phyloP scores from a whole-genome alignment of 2,888 invertebrate species.

The Sinohyriopsis cumingii region DNA sequence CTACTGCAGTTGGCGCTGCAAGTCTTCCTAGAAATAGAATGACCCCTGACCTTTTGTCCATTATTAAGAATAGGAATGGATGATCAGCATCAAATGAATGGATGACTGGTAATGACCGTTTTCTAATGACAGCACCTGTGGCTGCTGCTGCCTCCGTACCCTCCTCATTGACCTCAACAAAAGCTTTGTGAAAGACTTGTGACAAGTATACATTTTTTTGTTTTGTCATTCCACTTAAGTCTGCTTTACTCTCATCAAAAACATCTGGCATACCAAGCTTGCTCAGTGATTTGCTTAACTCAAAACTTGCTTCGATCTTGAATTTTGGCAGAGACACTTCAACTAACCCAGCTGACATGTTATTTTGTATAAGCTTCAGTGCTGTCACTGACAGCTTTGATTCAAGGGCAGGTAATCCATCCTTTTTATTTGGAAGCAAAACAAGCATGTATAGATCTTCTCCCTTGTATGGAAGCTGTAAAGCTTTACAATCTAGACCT shows the following conservation, averaged over 20 bases:
- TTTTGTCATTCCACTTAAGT: slow-evolving; percentile 62
- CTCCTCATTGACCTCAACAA: slow-evolving; percentile 68
- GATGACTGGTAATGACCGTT: slow-evolving; percentile 21
- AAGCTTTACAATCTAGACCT: slow-evolving; percentile 81
- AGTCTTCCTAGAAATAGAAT: slow-evolving; percentile 47
- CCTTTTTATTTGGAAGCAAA: slow-evolving; percentile 53
- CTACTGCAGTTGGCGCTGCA: slow-evolving; percentile 3
- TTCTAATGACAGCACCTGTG: slow-evolving; percentile 46
- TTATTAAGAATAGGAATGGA: slow-evolving; percentile 66
- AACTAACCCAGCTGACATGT: slow-evolving; percentile 5
- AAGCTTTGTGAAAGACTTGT: slow-evolving; percentile 66
- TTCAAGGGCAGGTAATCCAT: slow-evolving; percentile 50
- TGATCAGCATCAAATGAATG: slow-evolving; percentile 51
- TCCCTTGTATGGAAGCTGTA: slow-evolving; percentile 81
- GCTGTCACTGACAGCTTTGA: slow-evolving; percentile 22
- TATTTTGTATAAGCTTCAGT: slow-evolving; percentile 4
- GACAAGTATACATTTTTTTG: slow-evolving; percentile 46
- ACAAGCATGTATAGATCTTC: slow-evolving; percentile 58
- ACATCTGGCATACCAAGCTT: slow-evolving; percentile 57
- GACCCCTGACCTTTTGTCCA: slow-evolving; percentile 36
- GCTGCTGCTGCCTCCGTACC: slow-evolving; percentile 69
- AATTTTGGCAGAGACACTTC: slow-evolving; percentile 56
- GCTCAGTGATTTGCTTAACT: slow-evolving; percentile 41
- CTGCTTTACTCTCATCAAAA: slow-evolving; percentile 54
- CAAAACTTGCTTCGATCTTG: slow-evolving; percentile 47